Evolutionary conservation across 2,888 invertebrate species (phyloP).

Genomic region (Drosophila falleni): DNA sequence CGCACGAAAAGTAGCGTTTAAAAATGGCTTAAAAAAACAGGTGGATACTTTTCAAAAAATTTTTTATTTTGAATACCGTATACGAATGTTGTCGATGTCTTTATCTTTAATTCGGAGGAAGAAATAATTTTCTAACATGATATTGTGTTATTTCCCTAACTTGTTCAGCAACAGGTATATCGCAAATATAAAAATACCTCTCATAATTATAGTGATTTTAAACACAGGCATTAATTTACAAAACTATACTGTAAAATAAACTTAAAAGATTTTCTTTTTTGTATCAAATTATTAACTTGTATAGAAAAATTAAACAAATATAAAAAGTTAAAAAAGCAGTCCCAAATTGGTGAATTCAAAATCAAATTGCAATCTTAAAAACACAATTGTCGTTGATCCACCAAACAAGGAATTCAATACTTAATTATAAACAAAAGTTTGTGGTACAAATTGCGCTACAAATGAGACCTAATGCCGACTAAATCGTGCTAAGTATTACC

Average conservation of each 20-base stretch:
- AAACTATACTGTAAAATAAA: background rate
- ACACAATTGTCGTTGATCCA: background rate
- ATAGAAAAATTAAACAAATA: background rate
- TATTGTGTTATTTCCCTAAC: too few relatives aligned
- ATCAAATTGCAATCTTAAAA: background rate
- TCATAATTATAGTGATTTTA: background rate
- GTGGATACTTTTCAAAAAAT: too few relatives aligned
- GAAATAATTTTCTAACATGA: too few relatives aligned
- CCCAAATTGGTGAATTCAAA: background rate
- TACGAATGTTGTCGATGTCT: too few relatives aligned
- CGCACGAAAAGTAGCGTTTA: too few relatives aligned
- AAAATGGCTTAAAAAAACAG: too few relatives aligned
- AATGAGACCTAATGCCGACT: background rate
- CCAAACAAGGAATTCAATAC: background rate
- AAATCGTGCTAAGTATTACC: too few relatives aligned
- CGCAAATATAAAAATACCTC: background rate
- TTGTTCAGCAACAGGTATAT: background rate
- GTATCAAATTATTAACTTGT: background rate
- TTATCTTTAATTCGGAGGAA: too few relatives aligned
- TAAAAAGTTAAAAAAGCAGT: too few relatives aligned
- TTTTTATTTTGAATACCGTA: too few relatives aligned
- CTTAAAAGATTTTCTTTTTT: background rate
- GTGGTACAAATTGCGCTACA: background rate
- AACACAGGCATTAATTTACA: background rate
- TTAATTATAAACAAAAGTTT: background rate